These are phyloP conservation scores for Agrilus planipennis DNA, from an alignment of 1,140 invertebrate species.

Conservation along the genomic window DNA sequence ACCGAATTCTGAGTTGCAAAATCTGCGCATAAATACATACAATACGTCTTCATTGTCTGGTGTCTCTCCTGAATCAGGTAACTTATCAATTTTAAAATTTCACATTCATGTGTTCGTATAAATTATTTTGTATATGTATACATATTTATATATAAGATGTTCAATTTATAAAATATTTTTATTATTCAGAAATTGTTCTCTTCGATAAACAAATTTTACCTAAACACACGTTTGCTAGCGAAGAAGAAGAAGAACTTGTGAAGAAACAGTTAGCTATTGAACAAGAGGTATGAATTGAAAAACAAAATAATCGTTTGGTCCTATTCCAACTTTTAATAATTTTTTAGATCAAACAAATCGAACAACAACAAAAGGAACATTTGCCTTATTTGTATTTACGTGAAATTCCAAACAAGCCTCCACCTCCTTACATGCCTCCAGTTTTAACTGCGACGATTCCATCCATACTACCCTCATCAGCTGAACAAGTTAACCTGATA, in stretches of 20 bases:
- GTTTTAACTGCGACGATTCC: slow-evolving; percentile 23
- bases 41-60: too few species aligned
- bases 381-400: slow-evolving; percentile 44
- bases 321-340: slow-evolving; percentile 13
- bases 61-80: slow-evolving; percentile 26
- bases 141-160: too few species aligned
- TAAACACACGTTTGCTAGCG: too few species aligned
- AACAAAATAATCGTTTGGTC: neutral
- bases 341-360: slow-evolving; percentile 44
- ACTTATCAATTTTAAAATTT: slow-evolving; percentile 9
- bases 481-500: slow-evolving; percentile 37
- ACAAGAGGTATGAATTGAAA: slow-evolving; percentile 41
- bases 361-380: slow-evolving; percentile 42
- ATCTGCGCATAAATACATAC: too few species aligned
- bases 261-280: slow-evolving; percentile 46
- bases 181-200: too few species aligned
- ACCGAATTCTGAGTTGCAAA: slow-evolving; percentile 24
- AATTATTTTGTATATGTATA: too few species aligned
- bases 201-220: too few species aligned
- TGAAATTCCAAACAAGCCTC: slow-evolving; percentile 60
- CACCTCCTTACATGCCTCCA: slow-evolving; percentile 56
- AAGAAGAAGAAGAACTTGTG: slow-evolving; percentile 30
- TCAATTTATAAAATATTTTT: too few species aligned
- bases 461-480: slow-evolving; percentile 34
- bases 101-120: too few species aligned